Evolutionary conservation across 2,888 invertebrate species (phyloP).

Genomic region (Athalia rosae): DNA sequence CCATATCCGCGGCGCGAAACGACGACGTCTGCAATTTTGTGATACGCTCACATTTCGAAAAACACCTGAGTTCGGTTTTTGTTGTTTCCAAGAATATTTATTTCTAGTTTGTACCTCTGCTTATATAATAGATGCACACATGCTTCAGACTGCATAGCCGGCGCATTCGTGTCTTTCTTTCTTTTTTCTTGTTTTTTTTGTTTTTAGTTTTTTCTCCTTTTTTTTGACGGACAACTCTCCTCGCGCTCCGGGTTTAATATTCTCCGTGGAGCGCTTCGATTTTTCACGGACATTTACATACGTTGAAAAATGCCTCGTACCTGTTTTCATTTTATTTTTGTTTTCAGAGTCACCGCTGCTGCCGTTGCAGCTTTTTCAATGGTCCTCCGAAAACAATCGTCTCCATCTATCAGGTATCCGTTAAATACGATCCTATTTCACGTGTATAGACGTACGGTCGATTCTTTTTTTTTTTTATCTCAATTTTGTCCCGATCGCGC

Average conservation of each 20-base stretch:
- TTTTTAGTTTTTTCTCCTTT: background rate
- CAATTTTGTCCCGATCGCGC: background rate
- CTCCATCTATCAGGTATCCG: background rate
- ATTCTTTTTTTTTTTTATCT: background rate
- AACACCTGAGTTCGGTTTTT: background rate
- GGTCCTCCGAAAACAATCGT: constrained; percentile 28
- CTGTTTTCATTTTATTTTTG: background rate
- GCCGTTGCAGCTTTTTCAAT: constrained; percentile 18
- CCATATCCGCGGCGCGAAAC: constrained; percentile 7
- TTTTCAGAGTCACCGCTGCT: constrained; percentile 1
- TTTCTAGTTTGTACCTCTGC: background rate
- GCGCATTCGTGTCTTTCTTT: no score
- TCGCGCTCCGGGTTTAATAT: constrained; percentile 52
- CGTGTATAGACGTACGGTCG: background rate
- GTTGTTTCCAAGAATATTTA: background rate
- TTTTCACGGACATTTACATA: constrained; percentile 66
- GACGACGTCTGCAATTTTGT: no score
- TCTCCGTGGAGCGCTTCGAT: constrained; percentile 59
- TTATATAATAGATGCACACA: background rate
- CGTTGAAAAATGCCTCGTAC: constrained; percentile 49
- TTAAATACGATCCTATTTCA: background rate
- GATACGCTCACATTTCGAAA: no score
- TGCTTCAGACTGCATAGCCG: no score
- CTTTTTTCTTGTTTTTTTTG: no score
- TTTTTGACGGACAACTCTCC: no score